Conservation (phyloP, 1,140 invertebrate genomes). For the Wasmannia auropunctata region DNA sequence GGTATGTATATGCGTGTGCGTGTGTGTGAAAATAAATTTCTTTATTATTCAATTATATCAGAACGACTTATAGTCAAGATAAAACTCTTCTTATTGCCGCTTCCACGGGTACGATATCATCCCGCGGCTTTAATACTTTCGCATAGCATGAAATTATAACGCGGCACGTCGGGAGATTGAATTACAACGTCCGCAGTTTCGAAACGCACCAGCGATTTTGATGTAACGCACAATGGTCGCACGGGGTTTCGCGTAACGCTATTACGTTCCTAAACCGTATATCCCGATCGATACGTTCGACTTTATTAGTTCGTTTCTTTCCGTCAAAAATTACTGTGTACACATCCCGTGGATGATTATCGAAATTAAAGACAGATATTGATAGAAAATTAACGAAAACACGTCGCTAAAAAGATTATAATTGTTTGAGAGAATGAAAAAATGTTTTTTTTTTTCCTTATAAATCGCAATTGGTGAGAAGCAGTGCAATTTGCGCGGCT, state of each 20-base stretch:
- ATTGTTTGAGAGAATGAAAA: not conserved
- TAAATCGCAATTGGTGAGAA: not conserved
- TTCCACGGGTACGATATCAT: conserved; percentile 17
- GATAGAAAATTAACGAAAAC: not conserved
- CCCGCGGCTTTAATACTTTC: conserved; percentile 50
- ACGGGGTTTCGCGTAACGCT: conserved; percentile 30
- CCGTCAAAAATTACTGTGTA: not conserved
- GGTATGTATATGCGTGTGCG: no score
- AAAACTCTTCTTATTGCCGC: conserved; percentile 16
- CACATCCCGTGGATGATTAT: not conserved
- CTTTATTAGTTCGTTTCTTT: conserved; percentile 36
- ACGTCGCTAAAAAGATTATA: not conserved
- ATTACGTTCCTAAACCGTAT: not conserved
- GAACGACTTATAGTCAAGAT: conserved; percentile 54
- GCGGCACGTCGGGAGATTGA: conserved; percentile 56
- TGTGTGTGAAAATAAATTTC: conserved; percentile 52
- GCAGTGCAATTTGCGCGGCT: not conserved
- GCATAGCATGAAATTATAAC: conserved; percentile 60
- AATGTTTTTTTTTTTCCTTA: not conserved
- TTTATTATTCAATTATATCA: conserved; percentile 29
- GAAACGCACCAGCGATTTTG: not conserved
- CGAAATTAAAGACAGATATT: not conserved
- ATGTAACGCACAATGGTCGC: not conserved
- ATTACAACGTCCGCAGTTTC: conserved; percentile 50
- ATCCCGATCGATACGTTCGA: conserved; percentile 11